Conservation (phyloP, 64 coral and sea anemone species). For the Pocillopora verrucosa region DNA sequence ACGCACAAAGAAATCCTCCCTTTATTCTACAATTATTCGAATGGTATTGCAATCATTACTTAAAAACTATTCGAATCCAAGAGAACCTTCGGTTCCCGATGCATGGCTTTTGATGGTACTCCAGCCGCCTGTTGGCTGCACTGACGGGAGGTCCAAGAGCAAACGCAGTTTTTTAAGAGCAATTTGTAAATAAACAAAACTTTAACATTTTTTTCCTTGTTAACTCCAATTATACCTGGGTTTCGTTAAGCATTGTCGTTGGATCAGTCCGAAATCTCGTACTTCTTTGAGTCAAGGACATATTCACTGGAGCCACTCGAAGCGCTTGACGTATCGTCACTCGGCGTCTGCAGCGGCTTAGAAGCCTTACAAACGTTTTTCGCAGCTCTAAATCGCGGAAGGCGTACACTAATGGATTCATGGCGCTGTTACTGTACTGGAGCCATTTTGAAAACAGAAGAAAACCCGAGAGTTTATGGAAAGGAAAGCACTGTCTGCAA, state of each 20-base stretch:
- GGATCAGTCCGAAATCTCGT: not conserved
- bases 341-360: slow-evolving; percentile 19
- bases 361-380: slow-evolving; percentile 49
- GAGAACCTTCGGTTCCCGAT: too few relatives aligned
- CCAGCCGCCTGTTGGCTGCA: too few relatives aligned
- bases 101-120: too few relatives aligned
- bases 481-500: not conserved
- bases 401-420: slow-evolving; percentile 58
- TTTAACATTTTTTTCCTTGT: not conserved
- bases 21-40: too few relatives aligned
- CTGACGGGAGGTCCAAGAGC: too few relatives aligned
- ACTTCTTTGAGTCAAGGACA: not conserved
- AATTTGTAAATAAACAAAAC: too few relatives aligned
- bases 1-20: too few relatives aligned
- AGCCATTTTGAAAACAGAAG: slow-evolving; percentile 51
- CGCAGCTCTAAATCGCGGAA: slow-evolving; percentile 58
- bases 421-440: slow-evolving; percentile 61
- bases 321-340: not conserved
- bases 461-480: slow-evolving; percentile 8
- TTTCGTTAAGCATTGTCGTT: not conserved
- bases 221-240: not conserved
- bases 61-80: too few relatives aligned
- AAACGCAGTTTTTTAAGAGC: too few relatives aligned
- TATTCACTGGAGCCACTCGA: not conserved
- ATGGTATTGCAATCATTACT: too few relatives aligned